phyloP scores from a whole-genome alignment of 2,113 vertebrate species.

The Laterallus jamaicensis region DNA sequence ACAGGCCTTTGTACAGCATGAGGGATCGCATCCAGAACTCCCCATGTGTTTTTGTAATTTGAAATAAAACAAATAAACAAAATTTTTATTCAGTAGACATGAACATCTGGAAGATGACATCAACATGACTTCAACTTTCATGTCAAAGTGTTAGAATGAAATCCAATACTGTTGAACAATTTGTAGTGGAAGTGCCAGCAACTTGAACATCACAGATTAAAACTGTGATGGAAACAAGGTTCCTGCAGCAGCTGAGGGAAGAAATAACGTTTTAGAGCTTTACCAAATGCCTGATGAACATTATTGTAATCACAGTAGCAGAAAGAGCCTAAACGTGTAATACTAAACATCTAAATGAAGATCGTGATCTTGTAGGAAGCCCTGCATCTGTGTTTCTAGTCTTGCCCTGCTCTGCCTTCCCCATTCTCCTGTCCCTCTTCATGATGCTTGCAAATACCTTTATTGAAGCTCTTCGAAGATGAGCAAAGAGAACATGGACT shows the following conservation, averaged over 20 bases:
- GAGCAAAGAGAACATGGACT: neutral
- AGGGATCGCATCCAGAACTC: slow-evolving; percentile 24
- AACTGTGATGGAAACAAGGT: neutral
- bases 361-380: neutral
- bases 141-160: slow-evolving; percentile 35
- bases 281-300: neutral
- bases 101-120: slow-evolving; percentile 70
- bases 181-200: neutral
- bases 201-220: neutral
- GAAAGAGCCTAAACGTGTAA: neutral
- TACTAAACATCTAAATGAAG: neutral
- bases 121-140: slow-evolving; percentile 52
- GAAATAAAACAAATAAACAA: slow-evolving; percentile 55
- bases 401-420: neutral
- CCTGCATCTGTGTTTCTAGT: neutral
- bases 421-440: neutral
- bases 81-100: slow-evolving; percentile 31
- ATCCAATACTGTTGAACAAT: slow-evolving; percentile 21
- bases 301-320: neutral
- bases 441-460: neutral
- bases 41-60: slow-evolving; percentile 22
- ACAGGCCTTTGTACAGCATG: neutral
- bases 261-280: neutral
- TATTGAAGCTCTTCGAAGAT: neutral
- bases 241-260: neutral